phyloP scores from a whole-genome alignment of 2,888 invertebrate species.

The Seira sanloemensis region DNA sequence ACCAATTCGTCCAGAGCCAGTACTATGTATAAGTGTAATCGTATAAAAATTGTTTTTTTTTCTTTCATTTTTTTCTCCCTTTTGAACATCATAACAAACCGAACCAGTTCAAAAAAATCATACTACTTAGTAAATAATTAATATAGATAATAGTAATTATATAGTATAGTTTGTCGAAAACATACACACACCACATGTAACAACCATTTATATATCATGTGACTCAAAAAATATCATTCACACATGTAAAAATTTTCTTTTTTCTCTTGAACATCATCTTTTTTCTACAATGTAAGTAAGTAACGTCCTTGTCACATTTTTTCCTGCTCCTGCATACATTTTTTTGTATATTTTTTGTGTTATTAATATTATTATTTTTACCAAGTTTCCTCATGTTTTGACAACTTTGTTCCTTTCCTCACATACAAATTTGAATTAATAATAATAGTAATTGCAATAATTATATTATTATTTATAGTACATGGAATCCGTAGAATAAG shows the following conservation, averaged over 20 bases:
- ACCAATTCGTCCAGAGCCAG: slow-evolving; percentile 62
- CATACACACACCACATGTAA: slow-evolving; percentile 38
- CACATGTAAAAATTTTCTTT: slow-evolving; percentile 67
- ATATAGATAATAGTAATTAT: slow-evolving; percentile 29
- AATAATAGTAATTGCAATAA: slow-evolving; percentile 15
- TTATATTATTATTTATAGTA: slow-evolving; percentile 60
- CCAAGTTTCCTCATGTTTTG: slow-evolving; percentile 42
- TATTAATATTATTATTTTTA: slow-evolving; percentile 27
- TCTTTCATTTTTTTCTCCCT: slow-evolving; percentile 40
- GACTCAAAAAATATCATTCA: slow-evolving; percentile 63
- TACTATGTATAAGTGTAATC: slow-evolving; percentile 66
- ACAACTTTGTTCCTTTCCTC: slow-evolving; percentile 53
- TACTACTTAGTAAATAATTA: slow-evolving; percentile 26
- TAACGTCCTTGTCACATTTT: slow-evolving; percentile 51
- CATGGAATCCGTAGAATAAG: slow-evolving; percentile 64
- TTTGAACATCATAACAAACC: slow-evolving; percentile 59
- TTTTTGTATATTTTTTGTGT: slow-evolving; percentile 32
- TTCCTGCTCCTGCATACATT: slow-evolving; percentile 31
- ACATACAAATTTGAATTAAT: slow-evolving; percentile 58
- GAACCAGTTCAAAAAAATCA: slow-evolving; percentile 58
- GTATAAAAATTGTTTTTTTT: slow-evolving; percentile 62
- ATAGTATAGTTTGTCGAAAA: slow-evolving; percentile 37
- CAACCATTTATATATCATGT: slow-evolving; percentile 53
- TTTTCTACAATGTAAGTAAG: slow-evolving; percentile 52
- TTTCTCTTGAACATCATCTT: slow-evolving; percentile 62